Base-by-base conservation (phyloP, 1,140 invertebrate genomes). In the Neodiprion fabricii region DNA sequence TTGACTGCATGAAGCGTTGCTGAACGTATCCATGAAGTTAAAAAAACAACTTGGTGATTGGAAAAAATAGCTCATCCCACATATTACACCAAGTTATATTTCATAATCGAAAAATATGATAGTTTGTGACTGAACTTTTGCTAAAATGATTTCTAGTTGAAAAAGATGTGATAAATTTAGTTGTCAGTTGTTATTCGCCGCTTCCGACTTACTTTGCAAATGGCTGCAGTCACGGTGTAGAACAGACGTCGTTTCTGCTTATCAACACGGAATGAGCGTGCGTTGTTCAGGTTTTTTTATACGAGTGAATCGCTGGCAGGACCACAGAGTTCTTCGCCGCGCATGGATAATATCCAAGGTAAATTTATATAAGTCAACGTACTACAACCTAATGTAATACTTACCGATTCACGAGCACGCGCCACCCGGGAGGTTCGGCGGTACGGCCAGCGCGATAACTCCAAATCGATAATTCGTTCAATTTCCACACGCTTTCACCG, bases 191-290 rank as follows among this genome's bases (percentile, higher is more conserved):
- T 40, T 40, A 14, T 61, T 61, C 11, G 9, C 53, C 53, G n/a
- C n/a, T 61, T 61, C 53, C 53, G 53, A 14, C n/a, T 61, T 61
- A 12, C 7, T 17, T 61, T 12, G 67, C 40, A 69, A 47, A 83
- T 83, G 82, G 82, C 82, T 71, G 81, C 79, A 80, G 75, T 74
- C 71, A 76, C 72, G 73, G 73, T 79, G 76, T 48, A 81, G 72
- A 49, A 71, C 61, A 70, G 67, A 21, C 70, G 61, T 71, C 28
- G 48, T 77, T 81, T 79, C 71, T 75, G 76, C 77, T 74, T 72
- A 67, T 71, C 8, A 77, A 69, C 21, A 47, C 28, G 21, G 12
- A 53, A 72, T 66, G 69, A 14, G 53, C n/a, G 11, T 61, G 4
- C 53, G 53, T 61, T 61, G 11, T 5, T 61, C 53, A 17, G 11